Evolutionary conservation across 2,113 vertebrate species (phyloP).

Genomic region (Silurus meridionalis): DNA sequence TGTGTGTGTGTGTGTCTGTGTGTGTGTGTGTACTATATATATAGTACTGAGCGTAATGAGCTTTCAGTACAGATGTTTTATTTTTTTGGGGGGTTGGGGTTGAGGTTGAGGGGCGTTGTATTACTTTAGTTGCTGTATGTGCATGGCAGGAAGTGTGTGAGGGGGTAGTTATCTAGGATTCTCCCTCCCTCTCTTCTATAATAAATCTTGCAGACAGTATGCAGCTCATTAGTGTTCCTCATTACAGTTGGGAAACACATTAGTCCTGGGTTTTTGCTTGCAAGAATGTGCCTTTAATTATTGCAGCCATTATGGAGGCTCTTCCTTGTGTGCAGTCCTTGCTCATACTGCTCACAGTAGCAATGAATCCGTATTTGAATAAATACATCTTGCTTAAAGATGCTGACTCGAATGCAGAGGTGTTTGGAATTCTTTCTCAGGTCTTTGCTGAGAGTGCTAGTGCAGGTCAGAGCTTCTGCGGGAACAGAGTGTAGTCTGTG

Average conservation of each 20-base stretch:
- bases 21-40: neutral
- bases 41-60: conserved; percentile 39
- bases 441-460: neutral
- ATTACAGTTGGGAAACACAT: conserved; percentile 44
- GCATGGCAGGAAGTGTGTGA: neutral
- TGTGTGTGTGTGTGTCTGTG: neutral
- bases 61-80: conserved; percentile 54
- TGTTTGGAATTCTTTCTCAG: neutral
- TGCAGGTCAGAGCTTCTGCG: neutral
- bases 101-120: conserved; percentile 33
- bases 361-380: neutral
- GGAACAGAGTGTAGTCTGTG: neutral
- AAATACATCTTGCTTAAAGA: neutral
- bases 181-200: neutral
- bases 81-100: neutral
- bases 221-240: conserved; percentile 60
- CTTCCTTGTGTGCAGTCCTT: neutral
- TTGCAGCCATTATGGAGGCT: conserved; percentile 13
- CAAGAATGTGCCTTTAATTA: conserved; percentile 33
- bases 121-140: conserved; percentile 39
- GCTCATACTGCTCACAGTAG: neutral
- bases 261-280: conserved; percentile 47
- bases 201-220: conserved; percentile 30
- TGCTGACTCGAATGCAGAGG: neutral
- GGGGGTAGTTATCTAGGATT: neutral